Conservation (phyloP, 35 echinoderm and acorn worm genomes). For the Apostichopus parvimensis region DNA sequence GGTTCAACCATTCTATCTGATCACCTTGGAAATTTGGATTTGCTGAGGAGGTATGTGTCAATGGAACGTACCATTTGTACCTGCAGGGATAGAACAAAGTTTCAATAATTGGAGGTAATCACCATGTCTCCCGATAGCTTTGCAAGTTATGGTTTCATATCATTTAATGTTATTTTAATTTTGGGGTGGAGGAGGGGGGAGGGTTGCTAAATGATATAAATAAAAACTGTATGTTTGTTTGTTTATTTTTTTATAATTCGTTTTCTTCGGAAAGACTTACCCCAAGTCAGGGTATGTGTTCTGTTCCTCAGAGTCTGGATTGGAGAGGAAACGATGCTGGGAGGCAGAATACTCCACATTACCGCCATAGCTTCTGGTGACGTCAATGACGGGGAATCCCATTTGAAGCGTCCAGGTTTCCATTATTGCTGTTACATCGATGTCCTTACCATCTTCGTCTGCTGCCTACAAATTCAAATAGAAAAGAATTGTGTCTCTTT, state of each 20-base stretch:
- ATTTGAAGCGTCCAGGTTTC: constrained; percentile 76
- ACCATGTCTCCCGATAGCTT: too few relatives aligned
- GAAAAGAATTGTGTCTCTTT: too few relatives aligned
- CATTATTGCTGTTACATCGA: constrained; percentile 68
- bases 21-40: constrained; percentile 27
- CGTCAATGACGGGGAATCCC: constrained; percentile 66
- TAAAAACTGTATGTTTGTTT: background rate
- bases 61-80: constrained; percentile 87
- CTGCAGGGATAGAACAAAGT: constrained; percentile 21
- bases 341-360: constrained; percentile 24
- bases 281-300: constrained; percentile 30
- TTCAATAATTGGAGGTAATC: background rate
- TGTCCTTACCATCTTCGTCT: constrained; percentile 44
- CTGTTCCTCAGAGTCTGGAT: constrained; percentile 50
- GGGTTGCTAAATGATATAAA: background rate
- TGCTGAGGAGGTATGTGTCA: constrained; percentile 61
- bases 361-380: constrained; percentile 52
- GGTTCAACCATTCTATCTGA: constrained; percentile 58
- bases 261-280: background rate
- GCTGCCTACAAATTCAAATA: constrained; percentile 47
- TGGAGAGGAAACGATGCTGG: constrained; percentile 69
- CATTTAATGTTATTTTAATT: too few relatives aligned
- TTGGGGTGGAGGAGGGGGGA: too few relatives aligned
- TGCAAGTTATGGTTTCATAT: too few relatives aligned
- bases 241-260: background rate